Base-by-base conservation (phyloP, 2,888 invertebrate genomes). In the Muschampia plurimacula region DNA sequence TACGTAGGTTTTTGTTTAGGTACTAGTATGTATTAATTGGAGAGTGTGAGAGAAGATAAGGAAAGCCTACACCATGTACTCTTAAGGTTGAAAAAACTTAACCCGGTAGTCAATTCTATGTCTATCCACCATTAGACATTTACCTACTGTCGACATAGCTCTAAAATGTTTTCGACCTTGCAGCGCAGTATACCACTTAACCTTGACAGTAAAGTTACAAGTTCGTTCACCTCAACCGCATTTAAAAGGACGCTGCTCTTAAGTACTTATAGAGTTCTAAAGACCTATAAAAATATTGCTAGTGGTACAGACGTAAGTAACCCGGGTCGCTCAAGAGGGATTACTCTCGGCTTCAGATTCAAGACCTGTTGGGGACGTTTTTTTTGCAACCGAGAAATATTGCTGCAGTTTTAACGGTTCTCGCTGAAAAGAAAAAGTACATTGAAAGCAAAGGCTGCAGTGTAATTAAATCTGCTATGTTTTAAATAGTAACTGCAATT, bases 271-370 rank as follows among this genome's bases (percentile, higher is more conserved):
- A 32, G 4, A 32, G 59, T 32, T 59, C 32, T 13, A 59, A 69
- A 64, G 12, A 39, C 39, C 15, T 41, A 15, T 39, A 15, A 62
- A 3, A 62, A 62, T 66, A 66, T 71, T 65, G 64, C 65, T 49
- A 66, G 66, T 60, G 32, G 46, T 63, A 41, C 60, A 73, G 71
- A 69, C 63, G 82, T 84, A 80, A 81, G 76, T 79, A 79, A 77
- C 76, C 66, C 73, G 71, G 73, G 72, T 68, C 72, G 74, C 78
- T 80, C 32, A 77, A 81, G 79, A 79, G n/a, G 80, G 80, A 81
- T 81, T 81, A 81, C 78, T 77, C 74, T 71, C 69, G 75, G 74
- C 74, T 77, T 36, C 46, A 60, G 59, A 67, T 71, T 62, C 52
- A 32, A 71, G 52, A 41, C 66, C 49, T 12, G 36, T 46, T 64